Percentiles rank a stretch among this genome's conserved stretches.
These are phyloP conservation scores for Craniophora ligustri DNA, from an alignment of 2,888 invertebrate genomes.

Conservation along the genomic window DNA sequence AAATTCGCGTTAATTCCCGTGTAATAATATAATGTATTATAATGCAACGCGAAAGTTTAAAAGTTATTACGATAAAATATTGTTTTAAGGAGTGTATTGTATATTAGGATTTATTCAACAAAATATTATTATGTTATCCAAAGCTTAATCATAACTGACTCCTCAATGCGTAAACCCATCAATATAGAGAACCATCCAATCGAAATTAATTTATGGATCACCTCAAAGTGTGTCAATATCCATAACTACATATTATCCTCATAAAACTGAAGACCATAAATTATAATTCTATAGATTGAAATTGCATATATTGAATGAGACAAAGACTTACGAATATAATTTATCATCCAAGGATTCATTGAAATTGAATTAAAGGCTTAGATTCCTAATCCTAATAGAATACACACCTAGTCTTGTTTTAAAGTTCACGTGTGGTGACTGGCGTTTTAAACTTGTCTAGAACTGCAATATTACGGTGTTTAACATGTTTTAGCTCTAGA, in stretches of 20 bases:
- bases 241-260: not conserved
- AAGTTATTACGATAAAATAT: too few species aligned
- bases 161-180: too few species aligned
- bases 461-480: conserved; percentile 21
- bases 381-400: not conserved
- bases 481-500: conserved; percentile 29
- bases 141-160: too few species aligned
- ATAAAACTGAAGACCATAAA: conserved; percentile 14
- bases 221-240: conserved; percentile 4
- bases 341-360: conserved; percentile 21
- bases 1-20: too few species aligned
- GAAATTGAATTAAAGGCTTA: conserved; percentile 1
- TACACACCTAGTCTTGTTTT: conserved; percentile 1
- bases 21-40: too few species aligned
- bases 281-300: conserved; percentile 28
- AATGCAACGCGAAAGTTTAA: too few species aligned
- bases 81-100: too few species aligned
- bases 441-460: conserved; percentile 24
- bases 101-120: too few species aligned
- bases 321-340: conserved; percentile 11
- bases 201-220: not conserved
- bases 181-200: not conserved
- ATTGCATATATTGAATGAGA: conserved; percentile 13
- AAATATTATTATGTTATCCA: too few species aligned
- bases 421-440: conserved; percentile 15